Percentiles rank a stretch among this genome's conserved stretches.
These are phyloP conservation scores for Acronicta psi DNA, from an alignment of 2,888 invertebrate genomes.

Conservation along the genomic window DNA sequence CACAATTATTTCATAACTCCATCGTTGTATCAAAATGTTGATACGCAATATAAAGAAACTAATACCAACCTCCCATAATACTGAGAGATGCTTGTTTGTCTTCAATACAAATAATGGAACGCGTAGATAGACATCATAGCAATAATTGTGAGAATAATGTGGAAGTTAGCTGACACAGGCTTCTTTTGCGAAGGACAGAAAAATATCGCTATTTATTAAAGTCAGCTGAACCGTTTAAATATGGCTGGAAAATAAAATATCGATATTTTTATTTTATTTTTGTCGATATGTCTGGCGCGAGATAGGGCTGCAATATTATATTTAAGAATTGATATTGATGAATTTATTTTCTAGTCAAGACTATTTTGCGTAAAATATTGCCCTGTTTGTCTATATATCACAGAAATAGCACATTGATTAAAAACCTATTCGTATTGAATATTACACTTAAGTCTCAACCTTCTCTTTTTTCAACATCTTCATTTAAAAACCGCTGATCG, in stretches of 20 bases:
- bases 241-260: slow-evolving; percentile 49
- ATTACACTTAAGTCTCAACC: slow-evolving; percentile 20
- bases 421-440: too few relatives aligned
- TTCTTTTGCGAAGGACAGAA: slow-evolving; percentile 67
- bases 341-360: too few relatives aligned
- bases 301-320: not conserved
- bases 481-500: slow-evolving; percentile 54
- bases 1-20: not conserved
- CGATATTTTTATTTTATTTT: slow-evolving; percentile 48
- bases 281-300: slow-evolving; percentile 3
- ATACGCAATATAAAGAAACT: slow-evolving; percentile 47
- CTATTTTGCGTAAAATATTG: too few relatives aligned
- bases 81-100: slow-evolving; percentile 57
- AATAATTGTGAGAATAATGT: slow-evolving; percentile 73
- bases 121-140: slow-evolving; percentile 60
- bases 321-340: too few relatives aligned
- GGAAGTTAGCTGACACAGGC: slow-evolving; percentile 63
- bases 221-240: slow-evolving; percentile 65
- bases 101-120: slow-evolving; percentile 64
- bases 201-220: slow-evolving; percentile 79
- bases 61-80: slow-evolving; percentile 53
- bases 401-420: too few relatives aligned
- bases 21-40: slow-evolving; percentile 36
- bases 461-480: slow-evolving; percentile 32
- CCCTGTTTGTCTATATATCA: too few relatives aligned